phyloP scores from a whole-genome alignment of 2,113 vertebrate species.

The Nibea albiflora region DNA sequence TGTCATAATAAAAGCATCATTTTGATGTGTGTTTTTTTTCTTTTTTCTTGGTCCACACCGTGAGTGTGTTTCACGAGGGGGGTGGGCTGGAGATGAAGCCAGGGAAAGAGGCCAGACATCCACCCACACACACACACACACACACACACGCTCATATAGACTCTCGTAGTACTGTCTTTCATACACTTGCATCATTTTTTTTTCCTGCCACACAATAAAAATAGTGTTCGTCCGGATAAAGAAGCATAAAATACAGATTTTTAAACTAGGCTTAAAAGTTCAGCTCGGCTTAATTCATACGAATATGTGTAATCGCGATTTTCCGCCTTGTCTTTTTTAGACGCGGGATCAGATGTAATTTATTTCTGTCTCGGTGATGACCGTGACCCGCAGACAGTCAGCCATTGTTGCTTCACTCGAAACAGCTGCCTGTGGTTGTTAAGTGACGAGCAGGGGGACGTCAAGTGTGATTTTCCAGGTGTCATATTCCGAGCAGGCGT shows the following conservation, averaged over 20 bases:
- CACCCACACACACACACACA: constrained; percentile 64
- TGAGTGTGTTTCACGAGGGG: constrained; percentile 52
- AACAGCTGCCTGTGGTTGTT: constrained; percentile 69
- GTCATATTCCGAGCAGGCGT: constrained; percentile 45
- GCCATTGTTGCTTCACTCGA: constrained; percentile 65
- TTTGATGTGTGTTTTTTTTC: constrained; percentile 17
- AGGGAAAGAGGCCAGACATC: constrained; percentile 75
- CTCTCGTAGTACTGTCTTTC: constrained; percentile 70
- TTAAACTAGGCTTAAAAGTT: constrained; percentile 14
- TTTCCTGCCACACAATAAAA: constrained; percentile 47
- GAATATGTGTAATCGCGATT: constrained; percentile 36
- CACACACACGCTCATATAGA: constrained; percentile 51
- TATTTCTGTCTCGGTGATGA: constrained; percentile 58
- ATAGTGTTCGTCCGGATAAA: constrained; percentile 24
- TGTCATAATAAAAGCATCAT: constrained; percentile 42
- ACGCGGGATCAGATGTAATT: constrained; percentile 43
- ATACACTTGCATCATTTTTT: constrained; percentile 72
- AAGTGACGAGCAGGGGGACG: constrained; percentile 39
- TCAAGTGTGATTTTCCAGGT: constrained; percentile 70
- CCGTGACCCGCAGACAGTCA: constrained; percentile 70
- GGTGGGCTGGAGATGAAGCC: constrained; percentile 59
- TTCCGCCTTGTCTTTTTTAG: constrained; percentile 55
- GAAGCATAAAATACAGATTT: constrained; percentile 39
- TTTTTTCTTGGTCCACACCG: constrained; percentile 65
- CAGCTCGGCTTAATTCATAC: constrained; percentile 18